phyloP scores from a whole-genome alignment of 2,888 invertebrate genomes.

The Caenorhabditis sp. region DNA sequence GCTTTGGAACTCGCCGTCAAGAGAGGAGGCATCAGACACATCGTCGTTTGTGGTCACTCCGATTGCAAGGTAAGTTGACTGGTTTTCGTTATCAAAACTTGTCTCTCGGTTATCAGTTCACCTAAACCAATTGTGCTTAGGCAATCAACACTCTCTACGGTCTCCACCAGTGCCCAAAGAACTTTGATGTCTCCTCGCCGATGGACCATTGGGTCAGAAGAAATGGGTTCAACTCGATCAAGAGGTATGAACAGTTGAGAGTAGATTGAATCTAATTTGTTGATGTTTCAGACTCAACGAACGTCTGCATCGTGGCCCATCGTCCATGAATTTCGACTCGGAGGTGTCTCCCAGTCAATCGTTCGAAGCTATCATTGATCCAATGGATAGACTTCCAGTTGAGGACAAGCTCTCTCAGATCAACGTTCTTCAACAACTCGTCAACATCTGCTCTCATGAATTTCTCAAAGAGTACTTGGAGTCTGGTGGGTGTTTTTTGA shows the following conservation, averaged over 20 bases:
- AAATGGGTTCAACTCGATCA: conserved; percentile 91
- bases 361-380: conserved; percentile 95
- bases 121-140: conserved; percentile 81
- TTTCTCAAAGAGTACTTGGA: conserved; percentile 72
- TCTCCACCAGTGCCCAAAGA: conserved; percentile 87
- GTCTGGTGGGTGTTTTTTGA: conserved; percentile 46
- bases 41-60: conserved; percentile 96
- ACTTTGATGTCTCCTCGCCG: conserved; percentile 86
- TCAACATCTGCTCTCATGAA: conserved; percentile 76
- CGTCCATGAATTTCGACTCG: conserved; percentile 69
- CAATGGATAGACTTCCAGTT: conserved; percentile 89
- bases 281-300: conserved; percentile 70
- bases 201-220: conserved; percentile 93
- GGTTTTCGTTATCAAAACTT: background rate
- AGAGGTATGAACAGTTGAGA: conserved; percentile 85
- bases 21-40: conserved; percentile 88
- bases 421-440: conserved; percentile 78
- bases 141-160: conserved; percentile 94
- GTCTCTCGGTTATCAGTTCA: conserved; percentile 18
- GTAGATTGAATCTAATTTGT: background rate
- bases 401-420: conserved; percentile 91
- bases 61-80: conserved; percentile 89
- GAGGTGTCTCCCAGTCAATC: conserved; percentile 70
- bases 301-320: conserved; percentile 73
- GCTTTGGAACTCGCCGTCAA: conserved; percentile 92